Evolutionary conservation across 2,113 vertebrate species (phyloP).

Genomic region (Nycticorax nycticorax): DNA sequence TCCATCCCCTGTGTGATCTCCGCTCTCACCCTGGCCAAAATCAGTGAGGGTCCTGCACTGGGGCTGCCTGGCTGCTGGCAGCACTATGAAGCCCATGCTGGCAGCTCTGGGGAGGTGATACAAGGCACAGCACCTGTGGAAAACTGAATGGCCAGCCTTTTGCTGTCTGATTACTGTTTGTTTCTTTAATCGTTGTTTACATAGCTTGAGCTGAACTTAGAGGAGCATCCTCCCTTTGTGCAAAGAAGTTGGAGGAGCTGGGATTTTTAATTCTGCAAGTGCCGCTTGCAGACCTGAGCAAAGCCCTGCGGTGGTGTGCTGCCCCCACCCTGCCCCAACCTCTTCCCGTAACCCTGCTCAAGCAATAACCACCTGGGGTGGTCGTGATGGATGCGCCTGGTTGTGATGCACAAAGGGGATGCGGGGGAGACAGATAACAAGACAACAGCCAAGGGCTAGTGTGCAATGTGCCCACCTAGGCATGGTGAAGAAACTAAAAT

Average conservation of each 20-base stretch:
- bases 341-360: too few species aligned
- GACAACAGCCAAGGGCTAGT: too few species aligned
- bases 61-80: neutral
- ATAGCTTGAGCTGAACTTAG: neutral
- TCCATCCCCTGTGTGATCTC: neutral
- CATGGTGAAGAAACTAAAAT: too few species aligned
- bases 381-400: too few species aligned
- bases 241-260: neutral
- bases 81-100: neutral
- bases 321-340: too few species aligned
- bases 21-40: neutral
- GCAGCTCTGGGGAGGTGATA: neutral
- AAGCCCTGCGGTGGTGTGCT: neutral
- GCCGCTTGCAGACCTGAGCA: accelerated
- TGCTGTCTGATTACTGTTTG: neutral
- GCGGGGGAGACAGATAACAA: too few species aligned
- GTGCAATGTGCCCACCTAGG: too few species aligned
- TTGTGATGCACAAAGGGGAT: too few species aligned
- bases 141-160: neutral
- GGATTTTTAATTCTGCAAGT: neutral
- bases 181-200: neutral
- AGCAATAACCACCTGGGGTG: too few species aligned
- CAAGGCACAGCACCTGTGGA: accelerated
- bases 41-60: too few species aligned
- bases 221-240: neutral